These are phyloP conservation scores for Cricetomys ansorgei DNA, from an alignment of 2,113 vertebrate genomes.

Conservation along the genomic window DNA sequence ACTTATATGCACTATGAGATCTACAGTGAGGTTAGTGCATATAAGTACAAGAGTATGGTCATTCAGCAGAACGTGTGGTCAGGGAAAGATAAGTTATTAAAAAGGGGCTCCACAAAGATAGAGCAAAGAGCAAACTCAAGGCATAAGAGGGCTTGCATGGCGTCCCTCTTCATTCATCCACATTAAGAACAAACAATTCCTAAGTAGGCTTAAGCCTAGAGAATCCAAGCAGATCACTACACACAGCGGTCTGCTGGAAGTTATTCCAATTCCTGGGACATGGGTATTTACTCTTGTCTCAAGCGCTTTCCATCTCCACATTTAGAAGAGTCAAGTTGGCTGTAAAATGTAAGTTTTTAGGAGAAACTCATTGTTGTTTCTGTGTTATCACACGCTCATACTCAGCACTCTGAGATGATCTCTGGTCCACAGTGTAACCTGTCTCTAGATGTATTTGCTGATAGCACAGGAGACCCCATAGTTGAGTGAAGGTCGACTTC, in stretches of 20 bases:
- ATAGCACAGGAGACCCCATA: not conserved
- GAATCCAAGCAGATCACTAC: not conserved
- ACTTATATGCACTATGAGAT: not conserved
- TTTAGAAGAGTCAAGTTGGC: not conserved
- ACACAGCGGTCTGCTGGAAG: not conserved
- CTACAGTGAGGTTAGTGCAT: not conserved
- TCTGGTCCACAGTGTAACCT: not conserved
- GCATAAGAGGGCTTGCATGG: not conserved
- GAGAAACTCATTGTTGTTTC: not conserved
- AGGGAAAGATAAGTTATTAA: not conserved
- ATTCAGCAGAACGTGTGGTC: not conserved
- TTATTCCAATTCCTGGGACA: not conserved
- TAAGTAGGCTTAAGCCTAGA: not conserved
- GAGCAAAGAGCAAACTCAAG: not conserved
- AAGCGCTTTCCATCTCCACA: not conserved
- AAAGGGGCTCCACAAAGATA: not conserved
- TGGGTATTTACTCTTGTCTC: not conserved
- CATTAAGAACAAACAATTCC: not conserved
- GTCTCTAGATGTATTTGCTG: not conserved
- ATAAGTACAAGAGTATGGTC: not conserved
- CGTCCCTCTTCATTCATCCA: fast-evolving
- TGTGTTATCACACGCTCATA: not conserved
- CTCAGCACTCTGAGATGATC: not conserved
- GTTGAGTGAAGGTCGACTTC: not conserved
- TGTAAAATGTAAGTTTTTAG: not conserved